Conservation (phyloP, 2,797 vertebrate genomes). For the Chaunax sp. region DNA sequence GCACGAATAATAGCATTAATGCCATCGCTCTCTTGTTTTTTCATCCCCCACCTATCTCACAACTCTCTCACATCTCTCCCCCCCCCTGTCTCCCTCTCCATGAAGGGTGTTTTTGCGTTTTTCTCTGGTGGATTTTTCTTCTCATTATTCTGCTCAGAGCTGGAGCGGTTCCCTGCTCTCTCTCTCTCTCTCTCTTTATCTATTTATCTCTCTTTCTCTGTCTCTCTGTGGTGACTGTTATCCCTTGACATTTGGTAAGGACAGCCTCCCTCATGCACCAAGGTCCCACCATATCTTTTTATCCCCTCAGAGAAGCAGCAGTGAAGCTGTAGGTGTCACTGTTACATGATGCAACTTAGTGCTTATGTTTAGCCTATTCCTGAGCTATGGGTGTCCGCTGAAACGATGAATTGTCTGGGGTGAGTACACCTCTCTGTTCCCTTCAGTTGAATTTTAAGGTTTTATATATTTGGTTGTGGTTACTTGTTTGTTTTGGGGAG, state of each 20-base stretch:
- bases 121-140: slow-evolving; percentile 67
- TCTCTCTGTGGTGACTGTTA: slow-evolving; percentile 66
- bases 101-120: slow-evolving; percentile 35
- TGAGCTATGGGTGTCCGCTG: slow-evolving; percentile 65
- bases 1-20: slow-evolving; percentile 41
- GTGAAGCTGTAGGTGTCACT: slow-evolving; percentile 34
- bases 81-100: slow-evolving; percentile 25
- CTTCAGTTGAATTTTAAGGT: background rate
- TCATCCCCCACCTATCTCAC: slow-evolving; percentile 31
- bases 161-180: slow-evolving; percentile 20
- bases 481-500: background rate
- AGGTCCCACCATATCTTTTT: slow-evolving; percentile 46
- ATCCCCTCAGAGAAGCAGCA: slow-evolving; percentile 17
- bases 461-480: background rate
- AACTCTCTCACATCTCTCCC: slow-evolving; percentile 39
- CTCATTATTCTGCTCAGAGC: slow-evolving; percentile 76
- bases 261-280: slow-evolving; percentile 54
- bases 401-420: slow-evolving; percentile 89
- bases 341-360: slow-evolving; percentile 15
- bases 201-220: slow-evolving; percentile 30
- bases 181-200: slow-evolving; percentile 38
- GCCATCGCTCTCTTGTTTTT: slow-evolving; percentile 29
- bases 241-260: slow-evolving; percentile 69
- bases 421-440: slow-evolving; percentile 78
- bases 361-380: slow-evolving; percentile 27